Evolutionary conservation across 2,797 vertebrate species (phyloP).

Genomic region (Anniella stebbinsi): DNA sequence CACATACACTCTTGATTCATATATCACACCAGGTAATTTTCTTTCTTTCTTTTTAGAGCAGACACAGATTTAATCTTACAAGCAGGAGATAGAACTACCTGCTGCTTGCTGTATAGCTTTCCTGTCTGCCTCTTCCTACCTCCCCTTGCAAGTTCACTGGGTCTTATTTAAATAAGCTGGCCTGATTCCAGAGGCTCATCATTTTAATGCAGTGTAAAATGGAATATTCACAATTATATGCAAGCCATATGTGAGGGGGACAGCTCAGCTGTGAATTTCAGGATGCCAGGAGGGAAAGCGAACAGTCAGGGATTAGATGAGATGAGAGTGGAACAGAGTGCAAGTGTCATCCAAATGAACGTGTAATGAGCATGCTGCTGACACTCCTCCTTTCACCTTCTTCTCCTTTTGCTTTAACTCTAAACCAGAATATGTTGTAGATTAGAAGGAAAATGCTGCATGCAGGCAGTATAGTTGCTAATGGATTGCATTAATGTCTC

Average conservation of each 20-base stretch:
- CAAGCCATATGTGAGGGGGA: slow-evolving; percentile 86
- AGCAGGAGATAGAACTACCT: slow-evolving; percentile 72
- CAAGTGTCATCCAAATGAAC: slow-evolving; percentile 83
- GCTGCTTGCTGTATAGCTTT: slow-evolving; percentile 70
- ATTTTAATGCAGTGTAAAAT: slow-evolving; percentile 88
- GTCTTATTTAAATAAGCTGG: slow-evolving; percentile 83
- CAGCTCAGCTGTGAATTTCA: slow-evolving; percentile 84
- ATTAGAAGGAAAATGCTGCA: slow-evolving; percentile 73
- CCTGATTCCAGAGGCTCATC: slow-evolving; percentile 82
- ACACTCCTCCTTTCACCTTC: slow-evolving; percentile 81
- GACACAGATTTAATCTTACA: slow-evolving; percentile 71
- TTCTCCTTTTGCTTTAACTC: slow-evolving; percentile 76
- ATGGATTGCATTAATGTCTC: slow-evolving; percentile 81
- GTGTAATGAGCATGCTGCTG: slow-evolving; percentile 82
- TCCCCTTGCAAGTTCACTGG: slow-evolving; percentile 67
- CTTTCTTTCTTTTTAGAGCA: slow-evolving; percentile 55
- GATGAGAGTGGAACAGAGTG: slow-evolving; percentile 78
- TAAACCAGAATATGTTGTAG: slow-evolving; percentile 65
- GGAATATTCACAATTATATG: slow-evolving; percentile 88
- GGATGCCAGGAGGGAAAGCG: slow-evolving; percentile 78
- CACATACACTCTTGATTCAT: slow-evolving; percentile 24
- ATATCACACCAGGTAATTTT: slow-evolving; percentile 69
- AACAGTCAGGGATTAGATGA: slow-evolving; percentile 80
- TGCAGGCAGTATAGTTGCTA: slow-evolving; percentile 72
- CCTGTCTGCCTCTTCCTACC: slow-evolving; percentile 52